Evolutionary conservation across 2,797 vertebrate species (phyloP).

Genomic region (Hypotaenidia philippensis): DNA sequence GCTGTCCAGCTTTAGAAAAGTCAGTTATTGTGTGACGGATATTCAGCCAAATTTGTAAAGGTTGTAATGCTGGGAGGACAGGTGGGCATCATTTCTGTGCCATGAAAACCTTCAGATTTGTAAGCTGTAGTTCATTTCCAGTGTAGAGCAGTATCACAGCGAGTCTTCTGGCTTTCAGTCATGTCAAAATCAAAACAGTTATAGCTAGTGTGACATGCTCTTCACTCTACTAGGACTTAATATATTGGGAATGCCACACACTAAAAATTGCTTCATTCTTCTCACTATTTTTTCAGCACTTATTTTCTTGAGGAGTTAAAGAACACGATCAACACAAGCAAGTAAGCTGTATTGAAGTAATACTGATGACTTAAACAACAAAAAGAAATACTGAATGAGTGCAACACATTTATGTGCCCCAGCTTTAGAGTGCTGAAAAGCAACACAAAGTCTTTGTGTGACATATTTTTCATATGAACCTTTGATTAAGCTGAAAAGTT

Average conservation of each 20-base stretch:
- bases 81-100: not conserved
- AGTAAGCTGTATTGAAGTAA: conserved; percentile 19
- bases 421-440: not conserved
- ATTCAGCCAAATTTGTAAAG: not conserved
- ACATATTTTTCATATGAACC: conserved; percentile 9
- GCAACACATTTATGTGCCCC: not conserved
- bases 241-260: not conserved
- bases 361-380: not conserved
- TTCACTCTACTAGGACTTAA: not conserved
- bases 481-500: conserved; percentile 23
- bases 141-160: not conserved
- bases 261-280: not conserved
- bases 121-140: not conserved
- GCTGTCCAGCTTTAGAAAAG: not conserved
- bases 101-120: not conserved
- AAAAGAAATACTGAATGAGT: not conserved
- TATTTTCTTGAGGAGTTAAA: conserved; percentile 25
- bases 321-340: conserved; percentile 12
- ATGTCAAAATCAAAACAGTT: not conserved
- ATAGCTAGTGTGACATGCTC: not conserved
- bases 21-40: not conserved
- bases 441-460: not conserved
- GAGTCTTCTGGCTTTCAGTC: not conserved
- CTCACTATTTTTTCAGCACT: not conserved
- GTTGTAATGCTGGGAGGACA: not conserved